phyloP scores from a whole-genome alignment of 2,797 vertebrate species.

The Sus cebifrons region DNA sequence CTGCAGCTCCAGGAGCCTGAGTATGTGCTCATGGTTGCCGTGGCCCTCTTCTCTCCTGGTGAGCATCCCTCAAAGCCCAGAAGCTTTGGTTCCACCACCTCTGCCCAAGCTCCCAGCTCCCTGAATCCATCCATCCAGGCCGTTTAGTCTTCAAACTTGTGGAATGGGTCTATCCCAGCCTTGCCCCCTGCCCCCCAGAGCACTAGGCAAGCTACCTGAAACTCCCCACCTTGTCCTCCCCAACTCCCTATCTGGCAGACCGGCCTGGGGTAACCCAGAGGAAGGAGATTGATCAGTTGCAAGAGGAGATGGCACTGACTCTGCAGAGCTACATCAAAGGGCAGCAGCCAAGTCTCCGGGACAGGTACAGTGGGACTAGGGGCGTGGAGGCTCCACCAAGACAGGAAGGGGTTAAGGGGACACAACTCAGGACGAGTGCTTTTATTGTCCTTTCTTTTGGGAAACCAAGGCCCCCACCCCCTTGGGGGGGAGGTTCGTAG shows the following conservation, averaged over 20 bases:
- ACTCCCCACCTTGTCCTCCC: background rate
- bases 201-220: background rate
- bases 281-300: slow-evolving; percentile 81
- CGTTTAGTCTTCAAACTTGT: background rate
- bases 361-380: slow-evolving; percentile 76
- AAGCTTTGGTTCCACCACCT: background rate
- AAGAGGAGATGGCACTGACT: slow-evolving; percentile 88
- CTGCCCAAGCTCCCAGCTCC: background rate
- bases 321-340: slow-evolving; percentile 88
- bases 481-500: no score
- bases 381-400: accelerated
- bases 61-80: background rate
- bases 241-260: slow-evolving; percentile 75
- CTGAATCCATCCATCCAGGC: no score
- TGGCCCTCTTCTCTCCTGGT: slow-evolving; percentile 94
- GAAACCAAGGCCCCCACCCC: background rate
- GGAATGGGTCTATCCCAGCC: background rate
- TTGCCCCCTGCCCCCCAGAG: no score
- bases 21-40: slow-evolving; percentile 93
- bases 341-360: slow-evolving; percentile 73
- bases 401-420: background rate
- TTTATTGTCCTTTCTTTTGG: background rate
- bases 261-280: slow-evolving; percentile 76
- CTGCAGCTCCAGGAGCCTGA: slow-evolving; percentile 92
- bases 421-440: background rate